phyloP scores from a whole-genome alignment of 2,113 vertebrate genomes.

The Pelvicachromis taeniatus region DNA sequence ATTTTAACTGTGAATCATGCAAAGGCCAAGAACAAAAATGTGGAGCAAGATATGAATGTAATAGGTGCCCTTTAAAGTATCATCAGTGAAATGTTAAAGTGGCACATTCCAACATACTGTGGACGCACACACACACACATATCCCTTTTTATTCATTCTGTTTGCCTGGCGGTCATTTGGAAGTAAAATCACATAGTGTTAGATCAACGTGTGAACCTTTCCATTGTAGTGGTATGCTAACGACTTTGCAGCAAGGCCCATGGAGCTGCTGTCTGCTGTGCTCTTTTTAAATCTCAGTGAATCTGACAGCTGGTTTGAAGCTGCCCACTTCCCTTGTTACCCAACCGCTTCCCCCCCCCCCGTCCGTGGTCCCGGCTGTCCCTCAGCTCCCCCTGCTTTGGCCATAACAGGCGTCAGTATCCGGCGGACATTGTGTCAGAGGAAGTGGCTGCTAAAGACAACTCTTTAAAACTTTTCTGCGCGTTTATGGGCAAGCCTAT shows the following conservation, averaged over 20 bases:
- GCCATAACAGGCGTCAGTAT: constrained; percentile 6
- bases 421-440: constrained; percentile 39
- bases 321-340: constrained; percentile 7
- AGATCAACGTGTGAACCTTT: constrained; percentile 52
- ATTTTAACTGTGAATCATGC: background rate
- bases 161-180: constrained; percentile 48
- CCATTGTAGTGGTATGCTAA: background rate
- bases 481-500: background rate
- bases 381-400: constrained; percentile 1
- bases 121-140: background rate
- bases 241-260: constrained; percentile 44
- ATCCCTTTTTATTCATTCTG: constrained; percentile 7
- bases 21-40: background rate
- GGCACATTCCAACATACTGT: background rate
- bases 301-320: constrained; percentile 60
- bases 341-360: background rate
- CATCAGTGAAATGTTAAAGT: background rate
- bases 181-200: constrained; percentile 56
- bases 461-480: constrained; percentile 14
- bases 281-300: constrained; percentile 49
- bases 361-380: background rate
- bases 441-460: constrained; percentile 11
- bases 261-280: constrained; percentile 46
- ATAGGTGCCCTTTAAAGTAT: background rate
- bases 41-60: background rate